These are phyloP conservation scores for Elanus axillaris DNA, from an alignment of 2,113 vertebrate species.

Conservation along the genomic window DNA sequence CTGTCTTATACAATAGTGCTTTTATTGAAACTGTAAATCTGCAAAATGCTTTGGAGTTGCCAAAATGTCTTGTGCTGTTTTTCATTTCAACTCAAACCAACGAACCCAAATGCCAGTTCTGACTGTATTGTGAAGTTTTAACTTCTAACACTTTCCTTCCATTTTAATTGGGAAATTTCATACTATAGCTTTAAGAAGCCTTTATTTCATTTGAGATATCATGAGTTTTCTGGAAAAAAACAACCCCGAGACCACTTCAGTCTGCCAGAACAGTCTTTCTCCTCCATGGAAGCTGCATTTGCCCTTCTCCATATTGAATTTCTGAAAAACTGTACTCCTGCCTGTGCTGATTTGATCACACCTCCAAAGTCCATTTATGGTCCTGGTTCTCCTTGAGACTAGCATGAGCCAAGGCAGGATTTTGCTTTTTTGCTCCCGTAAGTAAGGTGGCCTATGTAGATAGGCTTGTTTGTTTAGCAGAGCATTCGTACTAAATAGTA, in stretches of 20 bases:
- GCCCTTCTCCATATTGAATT: background rate
- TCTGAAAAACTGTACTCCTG: background rate
- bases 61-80: background rate
- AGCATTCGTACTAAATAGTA: background rate
- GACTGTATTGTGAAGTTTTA: background rate
- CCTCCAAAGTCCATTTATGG: background rate
- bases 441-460: background rate
- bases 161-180: background rate
- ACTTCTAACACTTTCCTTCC: background rate
- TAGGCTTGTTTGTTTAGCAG: background rate
- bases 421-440: background rate
- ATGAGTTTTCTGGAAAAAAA: background rate
- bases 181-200: background rate
- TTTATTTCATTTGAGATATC: background rate
- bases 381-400: background rate
- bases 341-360: background rate
- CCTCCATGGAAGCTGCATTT: background rate
- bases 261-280: background rate
- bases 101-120: background rate
- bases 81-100: background rate
- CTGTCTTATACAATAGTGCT: background rate
- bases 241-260: background rate
- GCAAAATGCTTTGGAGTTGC: background rate
- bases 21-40: slow-evolving; percentile 42
- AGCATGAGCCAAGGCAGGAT: background rate